phyloP scores from a whole-genome alignment of 2,797 vertebrate species.

The Xiphorhynchus erythropygius region DNA sequence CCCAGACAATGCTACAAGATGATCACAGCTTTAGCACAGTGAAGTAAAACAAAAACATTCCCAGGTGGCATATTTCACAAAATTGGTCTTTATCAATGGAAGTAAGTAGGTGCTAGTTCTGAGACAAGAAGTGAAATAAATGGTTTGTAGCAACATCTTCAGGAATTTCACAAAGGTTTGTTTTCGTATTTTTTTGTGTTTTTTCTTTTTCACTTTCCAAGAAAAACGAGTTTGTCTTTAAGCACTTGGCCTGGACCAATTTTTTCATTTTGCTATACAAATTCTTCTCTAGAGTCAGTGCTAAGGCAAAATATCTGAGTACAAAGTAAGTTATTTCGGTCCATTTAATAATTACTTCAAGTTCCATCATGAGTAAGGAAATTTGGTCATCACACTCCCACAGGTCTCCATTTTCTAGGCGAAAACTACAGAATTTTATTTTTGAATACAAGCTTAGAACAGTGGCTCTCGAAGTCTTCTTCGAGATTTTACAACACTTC shows the following conservation, averaged over 20 bases:
- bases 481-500: not conserved
- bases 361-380: not conserved
- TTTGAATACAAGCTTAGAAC: not conserved
- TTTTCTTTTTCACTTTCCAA: not conserved
- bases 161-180: not conserved
- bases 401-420: not conserved
- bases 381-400: not conserved
- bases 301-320: not conserved
- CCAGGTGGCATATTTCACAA: not conserved
- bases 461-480: not conserved
- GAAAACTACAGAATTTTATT: not conserved
- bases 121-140: not conserved
- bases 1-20: fast-evolving
- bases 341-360: not conserved
- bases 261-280: not conserved
- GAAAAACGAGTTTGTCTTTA: not conserved
- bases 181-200: no score
- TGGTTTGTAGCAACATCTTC: not conserved
- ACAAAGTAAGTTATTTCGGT: not conserved
- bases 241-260: not conserved
- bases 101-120: not conserved
- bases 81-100: not conserved
- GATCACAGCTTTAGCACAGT: not conserved
- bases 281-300: not conserved
- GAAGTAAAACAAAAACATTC: not conserved